Conservation (phyloP, 2,797 vertebrate species). For the Melanotaenia boesemani region DNA sequence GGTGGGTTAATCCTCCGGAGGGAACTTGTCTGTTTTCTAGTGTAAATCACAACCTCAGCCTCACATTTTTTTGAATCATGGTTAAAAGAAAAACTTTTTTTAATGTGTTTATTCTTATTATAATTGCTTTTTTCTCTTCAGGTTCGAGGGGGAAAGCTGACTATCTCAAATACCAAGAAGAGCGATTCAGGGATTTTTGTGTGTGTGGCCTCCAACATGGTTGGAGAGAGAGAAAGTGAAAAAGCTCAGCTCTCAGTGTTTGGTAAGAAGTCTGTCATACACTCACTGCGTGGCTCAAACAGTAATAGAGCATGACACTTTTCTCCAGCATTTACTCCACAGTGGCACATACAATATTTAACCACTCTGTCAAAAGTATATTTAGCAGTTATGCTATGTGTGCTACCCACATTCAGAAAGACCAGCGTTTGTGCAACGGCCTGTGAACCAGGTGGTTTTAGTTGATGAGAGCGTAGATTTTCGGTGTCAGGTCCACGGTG, state of each 20-base stretch:
- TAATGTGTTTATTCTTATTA: not conserved
- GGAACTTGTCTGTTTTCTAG: slow-evolving; percentile 2
- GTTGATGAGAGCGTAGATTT: slow-evolving; percentile 95
- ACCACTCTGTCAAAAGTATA: slow-evolving; percentile 44
- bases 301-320: slow-evolving; percentile 14
- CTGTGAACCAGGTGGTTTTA: slow-evolving; percentile 96
- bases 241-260: slow-evolving; percentile 96
- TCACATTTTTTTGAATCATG: not conserved
- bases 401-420: slow-evolving; percentile 84
- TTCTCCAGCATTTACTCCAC: not conserved
- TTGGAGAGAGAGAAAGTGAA: slow-evolving; percentile 96
- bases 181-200: slow-evolving; percentile 93
- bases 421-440: slow-evolving; percentile 92
- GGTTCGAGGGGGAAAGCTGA: slow-evolving; percentile 95
- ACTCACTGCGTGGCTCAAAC: slow-evolving; percentile 9
- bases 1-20: slow-evolving; percentile 72
- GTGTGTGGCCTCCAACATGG: slow-evolving; percentile 95
- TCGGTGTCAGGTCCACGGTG: slow-evolving; percentile 95
- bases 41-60: slow-evolving; percentile 8
- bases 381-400: slow-evolving; percentile 39
- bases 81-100: slow-evolving; percentile 15
- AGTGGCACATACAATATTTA: slow-evolving; percentile 24
- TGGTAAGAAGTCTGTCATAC: slow-evolving; percentile 81
- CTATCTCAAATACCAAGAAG: slow-evolving; percentile 92
- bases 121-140: slow-evolving; percentile 53